phyloP scores from a whole-genome alignment of 2,888 invertebrate genomes.

The Pseudococcus longispinus region DNA sequence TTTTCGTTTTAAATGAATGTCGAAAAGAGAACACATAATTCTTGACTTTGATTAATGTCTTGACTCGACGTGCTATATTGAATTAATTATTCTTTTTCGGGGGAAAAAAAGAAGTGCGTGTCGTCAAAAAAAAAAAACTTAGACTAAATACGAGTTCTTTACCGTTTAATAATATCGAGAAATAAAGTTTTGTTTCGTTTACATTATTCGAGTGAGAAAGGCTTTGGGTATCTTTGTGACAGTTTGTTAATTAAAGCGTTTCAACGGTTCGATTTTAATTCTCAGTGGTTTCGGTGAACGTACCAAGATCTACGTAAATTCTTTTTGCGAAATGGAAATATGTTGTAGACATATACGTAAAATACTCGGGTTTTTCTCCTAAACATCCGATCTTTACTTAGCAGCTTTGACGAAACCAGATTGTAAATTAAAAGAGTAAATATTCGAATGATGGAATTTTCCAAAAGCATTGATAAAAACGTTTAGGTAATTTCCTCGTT shows the following conservation, averaged over 20 bases:
- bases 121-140: constrained; percentile 30
- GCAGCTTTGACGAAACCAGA: too few relatives aligned
- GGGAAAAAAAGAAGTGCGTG: constrained; percentile 30
- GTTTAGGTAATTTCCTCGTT: background rate
- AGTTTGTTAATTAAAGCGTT: constrained; percentile 35
- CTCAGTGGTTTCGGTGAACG: background rate
- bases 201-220: background rate
- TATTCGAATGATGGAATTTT: background rate
- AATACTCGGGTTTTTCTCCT: too few relatives aligned
- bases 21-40: constrained; percentile 13
- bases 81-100: background rate
- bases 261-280: constrained; percentile 35
- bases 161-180: background rate
- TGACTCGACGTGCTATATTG: background rate
- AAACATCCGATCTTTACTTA: too few relatives aligned
- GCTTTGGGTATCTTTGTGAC: background rate
- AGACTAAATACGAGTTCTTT: background rate
- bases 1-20: constrained; percentile 9
- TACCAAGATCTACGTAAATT: too few relatives aligned
- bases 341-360: background rate
- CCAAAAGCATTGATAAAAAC: background rate
- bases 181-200: constrained; percentile 27
- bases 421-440: background rate
- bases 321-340: background rate
- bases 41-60: constrained; percentile 31